These are phyloP conservation scores for Azemiops feae DNA, from an alignment of 2,113 vertebrate species.

Conservation along the genomic window DNA sequence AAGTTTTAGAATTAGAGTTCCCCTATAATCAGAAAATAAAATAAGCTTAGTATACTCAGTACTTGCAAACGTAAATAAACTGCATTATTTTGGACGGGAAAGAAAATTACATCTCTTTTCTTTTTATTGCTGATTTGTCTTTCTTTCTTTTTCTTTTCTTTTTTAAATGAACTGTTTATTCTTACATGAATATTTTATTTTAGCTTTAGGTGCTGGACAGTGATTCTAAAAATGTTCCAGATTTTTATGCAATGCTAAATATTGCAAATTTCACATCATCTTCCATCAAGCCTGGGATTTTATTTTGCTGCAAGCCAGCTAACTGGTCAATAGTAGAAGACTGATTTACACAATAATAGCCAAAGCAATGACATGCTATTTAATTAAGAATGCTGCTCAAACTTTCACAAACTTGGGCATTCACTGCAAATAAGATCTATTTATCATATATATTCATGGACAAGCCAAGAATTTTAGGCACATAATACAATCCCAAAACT, in stretches of 20 bases:
- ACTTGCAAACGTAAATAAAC: background rate
- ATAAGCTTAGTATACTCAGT: background rate
- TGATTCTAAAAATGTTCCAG: background rate
- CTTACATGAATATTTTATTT: background rate
- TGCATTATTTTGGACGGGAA: background rate
- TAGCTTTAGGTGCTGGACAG: background rate
- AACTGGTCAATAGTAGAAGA: background rate
- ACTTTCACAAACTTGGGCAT: background rate
- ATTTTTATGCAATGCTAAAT: background rate
- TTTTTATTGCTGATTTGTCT: background rate
- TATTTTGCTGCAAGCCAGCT: background rate
- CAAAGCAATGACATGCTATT: background rate
- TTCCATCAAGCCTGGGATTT: background rate
- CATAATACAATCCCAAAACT: background rate
- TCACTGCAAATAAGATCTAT: background rate
- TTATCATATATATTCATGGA: background rate
- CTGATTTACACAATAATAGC: background rate
- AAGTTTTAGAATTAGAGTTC: slow-evolving; percentile 70
- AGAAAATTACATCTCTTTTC: background rate
- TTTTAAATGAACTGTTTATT: background rate
- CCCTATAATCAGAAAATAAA: slow-evolving; percentile 61
- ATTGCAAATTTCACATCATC: background rate
- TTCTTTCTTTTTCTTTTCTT: background rate
- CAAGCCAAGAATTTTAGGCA: background rate
- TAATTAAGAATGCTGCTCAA: background rate